Conservation (phyloP, 2,888 invertebrate species). For the Aspidiotus destructor region DNA sequence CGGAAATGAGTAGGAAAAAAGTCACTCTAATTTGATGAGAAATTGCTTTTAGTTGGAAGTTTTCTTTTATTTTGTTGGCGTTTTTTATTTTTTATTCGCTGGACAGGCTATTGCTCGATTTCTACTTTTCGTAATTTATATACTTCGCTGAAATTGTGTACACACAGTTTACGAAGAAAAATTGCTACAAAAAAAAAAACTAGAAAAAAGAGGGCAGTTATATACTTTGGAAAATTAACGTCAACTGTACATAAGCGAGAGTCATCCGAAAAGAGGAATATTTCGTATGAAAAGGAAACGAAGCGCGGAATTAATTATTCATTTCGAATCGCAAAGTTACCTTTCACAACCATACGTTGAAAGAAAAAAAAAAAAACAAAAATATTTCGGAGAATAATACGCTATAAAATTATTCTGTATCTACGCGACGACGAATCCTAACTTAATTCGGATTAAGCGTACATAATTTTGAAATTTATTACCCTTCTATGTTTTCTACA, state of each 20-base stretch:
- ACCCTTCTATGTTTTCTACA: too few relatives aligned
- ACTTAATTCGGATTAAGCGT: too few relatives aligned
- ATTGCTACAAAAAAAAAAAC: background rate
- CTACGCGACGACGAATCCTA: too few relatives aligned
- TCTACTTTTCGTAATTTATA: slow-evolving; percentile 29
- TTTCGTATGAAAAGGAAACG: background rate
- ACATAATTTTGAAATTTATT: too few relatives aligned
- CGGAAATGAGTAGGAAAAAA: slow-evolving; percentile 33
- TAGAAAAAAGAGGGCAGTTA: background rate
- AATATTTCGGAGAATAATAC: too few relatives aligned
- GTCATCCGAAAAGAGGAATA: background rate
- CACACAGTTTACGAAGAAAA: too few relatives aligned
- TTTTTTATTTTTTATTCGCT: slow-evolving; percentile 23
- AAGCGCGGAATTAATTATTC: background rate
- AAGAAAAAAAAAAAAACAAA: too few relatives aligned
- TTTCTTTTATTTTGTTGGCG: slow-evolving; percentile 26
- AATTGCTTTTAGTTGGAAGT: slow-evolving; percentile 32
- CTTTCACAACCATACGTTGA: too few relatives aligned
- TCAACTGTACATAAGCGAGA: background rate
- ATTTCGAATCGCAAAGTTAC: too few relatives aligned
- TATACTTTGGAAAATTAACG: slow-evolving; percentile 1
- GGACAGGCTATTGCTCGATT: slow-evolving; percentile 26
- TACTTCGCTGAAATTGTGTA: background rate
- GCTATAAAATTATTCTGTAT: too few relatives aligned
- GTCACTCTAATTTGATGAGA: slow-evolving; percentile 34